Conservation (phyloP, 2,113 vertebrate species). For the Bambusicola thoracicus region DNA sequence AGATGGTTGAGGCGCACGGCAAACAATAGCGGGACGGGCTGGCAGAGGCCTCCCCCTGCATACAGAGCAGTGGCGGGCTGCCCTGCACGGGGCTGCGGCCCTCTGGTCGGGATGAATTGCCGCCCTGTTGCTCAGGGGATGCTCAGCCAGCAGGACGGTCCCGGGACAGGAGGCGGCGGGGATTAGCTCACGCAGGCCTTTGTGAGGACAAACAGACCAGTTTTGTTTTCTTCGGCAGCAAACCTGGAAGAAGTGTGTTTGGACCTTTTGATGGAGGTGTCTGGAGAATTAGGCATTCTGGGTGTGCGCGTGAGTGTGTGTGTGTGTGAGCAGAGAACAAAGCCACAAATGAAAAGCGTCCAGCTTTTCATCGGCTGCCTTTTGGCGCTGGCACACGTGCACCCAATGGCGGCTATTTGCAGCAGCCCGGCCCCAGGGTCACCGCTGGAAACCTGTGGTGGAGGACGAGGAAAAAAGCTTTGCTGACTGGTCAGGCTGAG, state of each 20-base stretch:
- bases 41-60: constrained; percentile 15
- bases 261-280: background rate
- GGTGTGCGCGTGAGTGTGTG: background rate
- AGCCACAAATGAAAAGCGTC: background rate
- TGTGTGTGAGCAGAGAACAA: background rate
- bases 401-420: background rate
- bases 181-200: background rate
- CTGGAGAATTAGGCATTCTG: background rate
- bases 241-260: background rate
- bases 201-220: background rate
- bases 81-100: background rate
- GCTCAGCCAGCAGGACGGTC: background rate
- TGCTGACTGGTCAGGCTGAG: background rate
- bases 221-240: background rate
- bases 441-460: background rate
- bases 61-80: constrained; percentile 28
- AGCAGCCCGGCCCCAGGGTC: background rate
- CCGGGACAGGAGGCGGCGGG: background rate
- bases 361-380: background rate
- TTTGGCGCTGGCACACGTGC: background rate
- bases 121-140: background rate
- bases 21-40: constrained; percentile 14
- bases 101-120: background rate
- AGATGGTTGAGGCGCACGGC: background rate
- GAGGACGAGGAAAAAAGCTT: background rate